phyloP scores from a whole-genome alignment of 2,797 vertebrate genomes.

The Tadarida brasiliensis region DNA sequence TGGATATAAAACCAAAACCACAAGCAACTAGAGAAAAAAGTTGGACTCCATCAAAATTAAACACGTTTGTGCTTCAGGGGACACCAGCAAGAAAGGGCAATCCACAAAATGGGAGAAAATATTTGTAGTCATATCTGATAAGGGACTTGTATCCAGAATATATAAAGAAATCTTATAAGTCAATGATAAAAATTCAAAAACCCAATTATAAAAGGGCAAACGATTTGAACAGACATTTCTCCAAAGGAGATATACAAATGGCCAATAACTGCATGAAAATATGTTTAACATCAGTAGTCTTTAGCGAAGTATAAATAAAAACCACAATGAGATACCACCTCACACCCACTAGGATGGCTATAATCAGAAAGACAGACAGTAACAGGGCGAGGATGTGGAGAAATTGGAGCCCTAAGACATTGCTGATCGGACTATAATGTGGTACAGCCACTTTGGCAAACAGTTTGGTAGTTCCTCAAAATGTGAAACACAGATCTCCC shows the following conservation, averaged over 20 bases:
- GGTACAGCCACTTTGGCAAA: neutral
- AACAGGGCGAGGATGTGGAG: neutral
- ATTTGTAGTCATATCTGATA: constrained; percentile 5
- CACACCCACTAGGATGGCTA: neutral
- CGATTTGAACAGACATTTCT: constrained; percentile 17
- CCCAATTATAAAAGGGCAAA: neutral
- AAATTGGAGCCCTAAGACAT: neutral
- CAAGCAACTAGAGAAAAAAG: neutral
- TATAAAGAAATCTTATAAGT: neutral
- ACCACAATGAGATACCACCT: neutral
- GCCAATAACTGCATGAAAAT: neutral
- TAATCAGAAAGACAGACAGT: neutral
- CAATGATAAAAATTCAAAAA: constrained; percentile 6
- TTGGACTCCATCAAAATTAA: constrained; percentile 33
- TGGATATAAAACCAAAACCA: neutral
- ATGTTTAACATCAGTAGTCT: neutral
- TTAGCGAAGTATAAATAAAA: constrained; percentile 11
- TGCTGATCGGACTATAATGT: neutral
- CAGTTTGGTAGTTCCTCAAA: neutral
- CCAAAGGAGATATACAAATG: neutral
- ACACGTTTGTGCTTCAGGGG: neutral
- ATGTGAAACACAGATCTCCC: neutral
- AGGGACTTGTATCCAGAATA: neutral
- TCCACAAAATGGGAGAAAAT: neutral
- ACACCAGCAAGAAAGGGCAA: neutral